These are phyloP conservation scores for Poeciliopsis paucimaculata DNA, from an alignment of 2,797 vertebrate species.

Conservation along the genomic window DNA sequence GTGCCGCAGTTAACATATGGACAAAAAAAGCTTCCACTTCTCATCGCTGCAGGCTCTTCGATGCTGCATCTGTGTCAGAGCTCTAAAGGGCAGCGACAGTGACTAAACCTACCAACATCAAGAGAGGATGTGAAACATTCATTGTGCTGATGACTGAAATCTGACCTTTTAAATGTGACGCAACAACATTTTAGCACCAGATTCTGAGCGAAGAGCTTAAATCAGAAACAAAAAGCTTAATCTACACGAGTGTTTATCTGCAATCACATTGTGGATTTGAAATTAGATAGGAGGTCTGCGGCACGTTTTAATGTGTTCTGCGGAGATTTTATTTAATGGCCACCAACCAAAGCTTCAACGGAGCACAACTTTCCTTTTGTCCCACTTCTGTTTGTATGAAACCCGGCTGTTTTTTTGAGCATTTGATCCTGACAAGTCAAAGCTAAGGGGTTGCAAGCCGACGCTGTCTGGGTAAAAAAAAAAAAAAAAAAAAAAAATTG, in stretches of 20 bases:
- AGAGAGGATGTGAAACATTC: constrained; percentile 44
- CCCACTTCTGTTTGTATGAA: constrained; percentile 39
- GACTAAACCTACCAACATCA: constrained; percentile 61
- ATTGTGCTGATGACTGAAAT: constrained; percentile 41
- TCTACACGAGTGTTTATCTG: neutral
- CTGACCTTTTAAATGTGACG: constrained; percentile 64
- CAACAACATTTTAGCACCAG: constrained; percentile 36
- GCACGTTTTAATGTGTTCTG: constrained; percentile 7
- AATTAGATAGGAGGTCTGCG: constrained; percentile 18
- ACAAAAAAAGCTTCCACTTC: constrained; percentile 2
- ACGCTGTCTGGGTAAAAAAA: constrained; percentile 31
- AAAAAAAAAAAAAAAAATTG: neutral
- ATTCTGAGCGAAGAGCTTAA: neutral
- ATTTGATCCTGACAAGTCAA: constrained; percentile 54
- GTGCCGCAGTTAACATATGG: neutral
- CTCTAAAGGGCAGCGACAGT: constrained; percentile 49
- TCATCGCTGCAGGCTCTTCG: constrained; percentile 3
- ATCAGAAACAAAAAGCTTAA: constrained; percentile 34
- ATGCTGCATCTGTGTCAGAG: constrained; percentile 25
- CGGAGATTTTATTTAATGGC: neutral
- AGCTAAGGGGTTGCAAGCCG: constrained; percentile 52
- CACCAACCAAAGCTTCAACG: constrained; percentile 19
- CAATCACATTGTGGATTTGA: constrained; percentile 6
- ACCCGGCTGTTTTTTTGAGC: constrained; percentile 27
- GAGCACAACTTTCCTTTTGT: constrained; percentile 42